Evolutionary conservation across 1,140 invertebrate species (phyloP), one percentile per base, ranked within the genome.

Genomic region (Cyclina sinensis): DNA sequence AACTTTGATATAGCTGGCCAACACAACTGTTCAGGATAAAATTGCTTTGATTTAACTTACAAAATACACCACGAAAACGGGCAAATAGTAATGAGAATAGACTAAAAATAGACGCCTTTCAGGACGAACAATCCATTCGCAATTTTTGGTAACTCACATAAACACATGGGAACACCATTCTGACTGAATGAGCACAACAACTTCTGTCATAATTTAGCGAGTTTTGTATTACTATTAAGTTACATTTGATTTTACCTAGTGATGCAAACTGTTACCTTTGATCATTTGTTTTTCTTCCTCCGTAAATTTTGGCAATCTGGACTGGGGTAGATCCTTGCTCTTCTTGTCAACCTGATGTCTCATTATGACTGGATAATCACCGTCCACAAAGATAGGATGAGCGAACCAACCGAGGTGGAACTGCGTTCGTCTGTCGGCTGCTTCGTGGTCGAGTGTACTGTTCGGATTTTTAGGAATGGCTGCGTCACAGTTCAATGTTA

Each of bases 341-440:
- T 90, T 91, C 37, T 90, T 84, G n/a, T 48, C 91, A 32, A 94
- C 79, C n/a, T 82, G 59, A 16, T 59, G 35, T 62, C 89, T 92
- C 93, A 94, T 92, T 0, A 95, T 89, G 24, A 88, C 87, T 12
- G 95, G 95, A 86, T 95, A 96, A 79, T 95, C 94, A 16, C 94
- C 94, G 79, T 95, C 88, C 16, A 92, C 92, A 57, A 91, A 93
- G 43, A 95, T 92, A 18, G 95, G 94, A 82, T 94, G 91, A 16
- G 90, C 93, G 87, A 94, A 86, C 93, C 92, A 93, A 5, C 94
- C 95, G n/a, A 93, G 76, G 39, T 88, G 70, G 76, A 95, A 94
- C 74, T 94, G 90, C 18, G 92, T 39, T 2, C 84, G 86, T 43
- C 92, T 86, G 16, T 92, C 91, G 0, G 91, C 65, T 21, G 94